Evolutionary conservation across 2,888 invertebrate species (phyloP).

Genomic region (Meiosimyza platycephala): DNA sequence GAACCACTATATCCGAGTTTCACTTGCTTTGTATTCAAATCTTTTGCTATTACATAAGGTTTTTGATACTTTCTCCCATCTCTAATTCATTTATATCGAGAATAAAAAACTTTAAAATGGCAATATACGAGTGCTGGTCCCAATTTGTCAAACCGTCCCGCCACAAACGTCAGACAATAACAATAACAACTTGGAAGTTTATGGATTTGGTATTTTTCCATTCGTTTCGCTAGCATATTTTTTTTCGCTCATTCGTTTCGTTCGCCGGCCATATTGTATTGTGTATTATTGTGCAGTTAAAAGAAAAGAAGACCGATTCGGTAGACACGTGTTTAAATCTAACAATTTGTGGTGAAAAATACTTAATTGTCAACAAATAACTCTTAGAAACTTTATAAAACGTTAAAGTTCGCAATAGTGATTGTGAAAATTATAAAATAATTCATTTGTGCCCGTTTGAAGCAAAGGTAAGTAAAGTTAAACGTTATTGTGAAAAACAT

Average conservation of each 20-base stretch:
- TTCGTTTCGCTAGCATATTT: too few species aligned
- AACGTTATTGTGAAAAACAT: constrained; percentile 44
- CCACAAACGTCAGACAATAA: too few species aligned
- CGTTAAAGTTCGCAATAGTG: constrained; percentile 35
- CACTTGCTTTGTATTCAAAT: too few species aligned
- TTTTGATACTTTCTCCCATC: too few species aligned
- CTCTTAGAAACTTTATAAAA: constrained; percentile 45
- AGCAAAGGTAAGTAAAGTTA: constrained; percentile 44
- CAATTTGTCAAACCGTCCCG: too few species aligned
- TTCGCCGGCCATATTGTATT: constrained; percentile 57
- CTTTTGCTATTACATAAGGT: too few species aligned
- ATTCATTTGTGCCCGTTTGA: constrained; percentile 48
- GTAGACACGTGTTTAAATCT: constrained; percentile 65
- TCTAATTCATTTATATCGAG: too few species aligned
- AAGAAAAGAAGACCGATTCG: constrained; percentile 39
- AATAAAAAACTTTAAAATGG: too few species aligned
- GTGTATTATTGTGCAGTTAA: constrained; percentile 44
- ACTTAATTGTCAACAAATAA: constrained; percentile 44
- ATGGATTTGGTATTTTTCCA: too few species aligned
- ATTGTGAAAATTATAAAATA: constrained; percentile 44
- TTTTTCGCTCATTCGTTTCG: not conserved
- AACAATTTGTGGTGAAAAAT: constrained; percentile 45
- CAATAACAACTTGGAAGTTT: too few species aligned
- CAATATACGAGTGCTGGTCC: too few species aligned
- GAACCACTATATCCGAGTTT: too few species aligned